Percentiles rank a stretch among this genome's conserved stretches.
These are phyloP conservation scores for Microcaecilia unicolor DNA, from an alignment of 2,797 vertebrate species.

Conservation along the genomic window DNA sequence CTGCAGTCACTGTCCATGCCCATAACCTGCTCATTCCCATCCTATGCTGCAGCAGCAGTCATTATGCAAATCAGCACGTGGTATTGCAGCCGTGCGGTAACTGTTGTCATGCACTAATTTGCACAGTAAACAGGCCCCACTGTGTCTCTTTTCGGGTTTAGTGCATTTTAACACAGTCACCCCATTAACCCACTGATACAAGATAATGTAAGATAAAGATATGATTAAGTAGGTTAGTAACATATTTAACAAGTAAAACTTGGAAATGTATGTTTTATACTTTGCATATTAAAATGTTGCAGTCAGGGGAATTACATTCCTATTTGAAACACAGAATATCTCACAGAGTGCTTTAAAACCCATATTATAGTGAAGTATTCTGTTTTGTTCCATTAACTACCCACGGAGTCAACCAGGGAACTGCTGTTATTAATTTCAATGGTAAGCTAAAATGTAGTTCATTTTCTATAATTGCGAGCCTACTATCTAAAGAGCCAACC, in stretches of 20 bases:
- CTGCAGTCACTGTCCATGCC: too few species aligned
- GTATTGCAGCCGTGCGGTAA: too few species aligned
- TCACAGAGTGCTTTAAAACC: conserved; percentile 60
- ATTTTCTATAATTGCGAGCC: conserved; percentile 65
- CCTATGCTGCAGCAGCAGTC: too few species aligned
- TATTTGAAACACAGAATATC: conserved; percentile 59
- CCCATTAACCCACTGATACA: too few species aligned
- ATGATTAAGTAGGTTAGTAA: too few species aligned
- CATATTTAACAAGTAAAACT: conserved; percentile 19
- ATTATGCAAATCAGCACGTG: too few species aligned
- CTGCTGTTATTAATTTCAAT: conserved; percentile 59
- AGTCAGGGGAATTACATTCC: conserved; percentile 52
- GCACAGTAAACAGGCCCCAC: too few species aligned
- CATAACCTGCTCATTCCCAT: too few species aligned
- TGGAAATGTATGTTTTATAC: conserved; percentile 1
- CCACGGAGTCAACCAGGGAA: conserved; percentile 58
- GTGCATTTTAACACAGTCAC: too few species aligned
- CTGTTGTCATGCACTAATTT: too few species aligned
- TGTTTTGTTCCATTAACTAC: conserved; percentile 66
- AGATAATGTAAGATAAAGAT: too few species aligned
- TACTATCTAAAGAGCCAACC: conserved; percentile 53
- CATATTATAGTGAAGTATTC: conserved; percentile 46
- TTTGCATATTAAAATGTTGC: conserved; percentile 25
- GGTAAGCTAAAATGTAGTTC: conserved; percentile 63
- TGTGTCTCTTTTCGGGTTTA: too few species aligned